Percentiles rank a stretch among this genome's conserved stretches.
phyloP scores from a whole-genome alignment of 2,113 vertebrate species.

The Telmatochromis sp. region DNA sequence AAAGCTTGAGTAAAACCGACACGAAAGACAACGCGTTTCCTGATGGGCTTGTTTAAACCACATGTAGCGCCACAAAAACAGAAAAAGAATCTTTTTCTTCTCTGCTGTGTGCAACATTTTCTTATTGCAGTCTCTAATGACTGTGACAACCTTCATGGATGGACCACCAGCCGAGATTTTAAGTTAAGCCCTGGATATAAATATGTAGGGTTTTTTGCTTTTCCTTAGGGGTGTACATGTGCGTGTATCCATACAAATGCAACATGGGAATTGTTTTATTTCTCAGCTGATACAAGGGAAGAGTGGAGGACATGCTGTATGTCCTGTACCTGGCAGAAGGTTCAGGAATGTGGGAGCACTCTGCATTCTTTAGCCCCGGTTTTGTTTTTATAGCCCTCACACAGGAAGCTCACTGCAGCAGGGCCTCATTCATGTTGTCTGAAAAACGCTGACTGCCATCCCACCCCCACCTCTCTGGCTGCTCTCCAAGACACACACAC shows the following conservation, averaged over 20 bases:
- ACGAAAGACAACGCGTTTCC: background rate
- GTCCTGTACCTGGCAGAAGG: conserved; percentile 59
- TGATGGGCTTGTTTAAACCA: background rate
- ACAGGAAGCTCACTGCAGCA: conserved; percentile 65
- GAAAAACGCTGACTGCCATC: conserved; percentile 71
- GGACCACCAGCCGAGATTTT: background rate
- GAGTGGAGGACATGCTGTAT: background rate
- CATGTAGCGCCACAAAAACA: background rate
- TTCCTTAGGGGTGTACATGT: background rate
- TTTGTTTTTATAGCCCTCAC: conserved; percentile 70
- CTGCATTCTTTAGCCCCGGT: conserved; percentile 40
- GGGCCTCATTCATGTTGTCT: conserved; percentile 69
- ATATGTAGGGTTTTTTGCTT: background rate
- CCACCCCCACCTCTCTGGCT: conserved; percentile 49
- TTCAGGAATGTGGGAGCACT: conserved; percentile 58
- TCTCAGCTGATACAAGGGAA: background rate
- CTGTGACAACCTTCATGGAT: background rate
- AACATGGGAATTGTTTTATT: conserved; percentile 1
- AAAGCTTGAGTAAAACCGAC: background rate
- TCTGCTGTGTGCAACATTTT: background rate
- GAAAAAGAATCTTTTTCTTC: background rate
- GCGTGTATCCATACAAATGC: background rate
- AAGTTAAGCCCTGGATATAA: background rate
- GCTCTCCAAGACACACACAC: conserved; percentile 8
- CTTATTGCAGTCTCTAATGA: background rate